phyloP scores from a whole-genome alignment of 2,797 vertebrate species.

The Ctenopoma kingsleyae region DNA sequence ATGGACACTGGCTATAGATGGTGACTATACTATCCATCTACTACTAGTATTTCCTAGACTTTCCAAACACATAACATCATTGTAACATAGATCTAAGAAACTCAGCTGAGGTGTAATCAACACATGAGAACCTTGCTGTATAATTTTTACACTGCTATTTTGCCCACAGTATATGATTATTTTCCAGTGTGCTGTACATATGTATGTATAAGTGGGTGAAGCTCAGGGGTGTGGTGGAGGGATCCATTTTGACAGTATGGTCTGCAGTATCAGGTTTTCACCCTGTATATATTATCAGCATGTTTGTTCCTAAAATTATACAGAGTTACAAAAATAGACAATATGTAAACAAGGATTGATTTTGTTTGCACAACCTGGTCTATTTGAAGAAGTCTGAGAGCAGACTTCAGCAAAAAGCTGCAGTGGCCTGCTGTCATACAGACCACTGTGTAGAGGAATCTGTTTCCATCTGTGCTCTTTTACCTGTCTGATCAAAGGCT shows the following conservation, averaged over 20 bases:
- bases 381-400: constrained; percentile 71
- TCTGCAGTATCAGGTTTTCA: constrained; percentile 64
- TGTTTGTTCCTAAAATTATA: constrained; percentile 78
- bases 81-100: constrained; percentile 48
- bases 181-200: constrained; percentile 17
- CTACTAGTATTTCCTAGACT: constrained; percentile 27
- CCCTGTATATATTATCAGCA: constrained; percentile 66
- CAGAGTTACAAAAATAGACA: constrained; percentile 72
- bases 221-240: constrained; percentile 19
- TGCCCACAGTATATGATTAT: constrained; percentile 32
- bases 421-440: constrained; percentile 45
- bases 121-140: constrained; percentile 13
- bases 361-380: constrained; percentile 74
- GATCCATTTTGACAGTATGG: constrained; percentile 33
- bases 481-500: constrained; percentile 9
- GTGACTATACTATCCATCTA: constrained; percentile 32
- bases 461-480: constrained; percentile 48
- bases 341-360: constrained; percentile 73
- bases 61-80: constrained; percentile 39
- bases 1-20: constrained; percentile 40
- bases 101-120: constrained; percentile 41
- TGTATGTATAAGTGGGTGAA: constrained; percentile 9
- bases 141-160: constrained; percentile 35
- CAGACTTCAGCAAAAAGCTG: constrained; percentile 61
- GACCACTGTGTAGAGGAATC: constrained; percentile 45